Base-by-base conservation (phyloP, 2,888 invertebrate species). In the Spatulosminthurus flaviceps region DNA sequence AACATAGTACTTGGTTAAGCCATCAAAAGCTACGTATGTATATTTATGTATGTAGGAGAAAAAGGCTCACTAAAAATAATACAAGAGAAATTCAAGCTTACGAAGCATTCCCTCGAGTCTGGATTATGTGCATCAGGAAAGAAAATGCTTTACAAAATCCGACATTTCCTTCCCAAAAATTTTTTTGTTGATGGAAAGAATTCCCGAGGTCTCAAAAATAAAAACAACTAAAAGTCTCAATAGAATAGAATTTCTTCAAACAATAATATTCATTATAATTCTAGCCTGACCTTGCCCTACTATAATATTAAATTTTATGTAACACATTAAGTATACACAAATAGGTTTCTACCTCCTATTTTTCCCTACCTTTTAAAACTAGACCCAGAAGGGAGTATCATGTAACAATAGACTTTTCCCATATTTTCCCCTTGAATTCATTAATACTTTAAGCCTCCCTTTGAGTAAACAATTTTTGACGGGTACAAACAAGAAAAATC, bases 141-240 rank as follows among this genome's bases (percentile, higher is more conserved):
- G 9, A 51, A 51, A 51, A 2, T 51, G n/a, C 51, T 51, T 16
- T 51, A 19, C 5, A 51, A 51, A 51, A 51, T 51, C 51, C 16
- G 51, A 51, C 51, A 51, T 51, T 51, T 51, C 51, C 51, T 51
- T 51, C 51, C 51, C 1, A 19, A 51, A 51, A 51, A 51, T 19
- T 4, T 13, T 16, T 51, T 51, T 51, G 51, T 19, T n/a, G n/a
- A 16, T 34, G 34, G 51, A 16, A 51, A 51, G n/a, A 51, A 51
- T 19, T 51, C 51, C 34, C 34, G 9, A 34, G 34, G 34, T 34
- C 9, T 34, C 9, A 34, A 34, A n/a, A n/a, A n/a, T n/a, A n/a
- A n/a, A n/a, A n/a, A 34, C 9, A 34, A 34, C 9, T 7, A 34
- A 7, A 34, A 34, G 34, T 34, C 34, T 7, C 5, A 9, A 34